Evolutionary conservation across 2,888 invertebrate genomes (phyloP), one percentile per base, ranked within the genome.

Genomic region (Acleris cristana): DNA sequence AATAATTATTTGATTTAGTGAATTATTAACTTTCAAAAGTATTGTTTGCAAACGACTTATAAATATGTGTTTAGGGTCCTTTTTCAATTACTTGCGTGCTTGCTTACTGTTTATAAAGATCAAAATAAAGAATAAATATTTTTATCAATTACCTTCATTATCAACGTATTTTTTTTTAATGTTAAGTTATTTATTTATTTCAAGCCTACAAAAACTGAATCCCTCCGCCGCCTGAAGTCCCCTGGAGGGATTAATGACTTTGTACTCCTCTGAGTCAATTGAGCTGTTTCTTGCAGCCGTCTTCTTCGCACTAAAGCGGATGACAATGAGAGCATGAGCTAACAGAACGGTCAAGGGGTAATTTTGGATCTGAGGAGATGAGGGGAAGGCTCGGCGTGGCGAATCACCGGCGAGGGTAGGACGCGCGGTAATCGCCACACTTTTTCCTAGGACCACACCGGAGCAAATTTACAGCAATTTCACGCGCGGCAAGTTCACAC

Each of bases 391-490:
- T 83, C 85, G 82, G 85, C 92, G 85, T 89, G 81, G 80, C 88
- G 85, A 92, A 92, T 91, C 82, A 76, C 69, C 77, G 78, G 76
- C 81, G 79, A 81, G 90, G 91, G 91, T 90, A 87, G 89, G 89
- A 87, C 84, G 83, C 80, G 87, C 85, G 86, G 88, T 88, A 87
- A 90, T 88, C 84, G 86, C 85, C 80, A 84, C 82, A 83, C 76
- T 85, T 88, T 89, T 82, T 87, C 79, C 81, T 76, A 76, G 85
- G 92, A 92, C 92, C 92, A 92, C 92, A 92, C 92, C 89, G 90
- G 81, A 84, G 85, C 84, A 85, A 88, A 88, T 88, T 87, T 86
- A 88, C 87, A 84, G 82, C 85, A 85, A 92, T 92, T 92, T 92
- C 92, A 92, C 89, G 92, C 87, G 79, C 82, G 82, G 84, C 75